phyloP scores from a whole-genome alignment of 2,113 vertebrate genomes.

The Perognathus longimembris region DNA sequence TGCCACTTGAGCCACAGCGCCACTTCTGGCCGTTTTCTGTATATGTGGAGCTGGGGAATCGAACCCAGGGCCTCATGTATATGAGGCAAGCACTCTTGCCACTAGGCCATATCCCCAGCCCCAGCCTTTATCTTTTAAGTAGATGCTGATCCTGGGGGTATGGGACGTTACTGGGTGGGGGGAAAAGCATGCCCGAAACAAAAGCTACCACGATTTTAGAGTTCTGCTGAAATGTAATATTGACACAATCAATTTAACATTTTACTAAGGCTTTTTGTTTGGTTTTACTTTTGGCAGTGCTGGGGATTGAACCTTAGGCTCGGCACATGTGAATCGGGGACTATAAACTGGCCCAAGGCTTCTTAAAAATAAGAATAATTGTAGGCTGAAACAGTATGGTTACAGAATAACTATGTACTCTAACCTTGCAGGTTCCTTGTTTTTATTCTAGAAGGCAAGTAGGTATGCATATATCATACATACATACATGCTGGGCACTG shows the following conservation, averaged over 20 bases:
- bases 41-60: no score
- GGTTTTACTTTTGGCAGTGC: neutral
- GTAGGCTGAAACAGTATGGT: conserved; percentile 16
- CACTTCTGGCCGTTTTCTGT: no score
- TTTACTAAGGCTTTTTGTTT: conserved; percentile 24
- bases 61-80: no score
- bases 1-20: no score
- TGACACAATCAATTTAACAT: neutral
- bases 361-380: neutral
- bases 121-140: conserved; percentile 49
- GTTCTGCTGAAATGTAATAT: conserved; percentile 30
- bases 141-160: conserved; percentile 24
- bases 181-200: neutral
- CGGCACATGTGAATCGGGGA: neutral
- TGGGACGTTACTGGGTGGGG: neutral
- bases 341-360: neutral
- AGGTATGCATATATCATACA: neutral
- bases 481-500: no score
- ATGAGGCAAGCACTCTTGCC: no score
- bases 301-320: neutral
- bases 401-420: conserved; percentile 31
- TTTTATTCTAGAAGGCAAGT: conserved; percentile 53
- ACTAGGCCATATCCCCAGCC: no score
- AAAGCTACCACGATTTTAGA: conserved; percentile 34
- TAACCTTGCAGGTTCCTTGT: conserved; percentile 8